Conservation (phyloP, 2,113 vertebrate species). For the Arothron firmamentum region DNA sequence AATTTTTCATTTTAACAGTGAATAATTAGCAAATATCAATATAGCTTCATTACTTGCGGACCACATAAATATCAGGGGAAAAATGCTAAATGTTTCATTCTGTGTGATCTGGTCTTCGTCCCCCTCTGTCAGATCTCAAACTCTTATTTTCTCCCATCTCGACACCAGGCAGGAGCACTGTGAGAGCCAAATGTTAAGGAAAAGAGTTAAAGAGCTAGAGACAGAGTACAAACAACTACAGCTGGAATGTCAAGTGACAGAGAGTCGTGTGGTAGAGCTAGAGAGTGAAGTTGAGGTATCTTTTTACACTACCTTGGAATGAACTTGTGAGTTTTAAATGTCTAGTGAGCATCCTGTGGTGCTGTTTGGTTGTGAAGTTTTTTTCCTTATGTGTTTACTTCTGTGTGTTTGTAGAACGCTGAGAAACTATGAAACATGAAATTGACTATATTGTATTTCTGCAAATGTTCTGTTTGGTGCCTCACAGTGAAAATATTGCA, state of each 20-base stretch:
- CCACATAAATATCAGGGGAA: too few species aligned
- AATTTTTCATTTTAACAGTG: too few species aligned
- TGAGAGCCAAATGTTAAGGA: slow-evolving; percentile 80
- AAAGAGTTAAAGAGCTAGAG: slow-evolving; percentile 81
- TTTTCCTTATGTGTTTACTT: slow-evolving; percentile 31
- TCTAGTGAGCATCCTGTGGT: slow-evolving; percentile 54
- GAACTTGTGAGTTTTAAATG: slow-evolving; percentile 59
- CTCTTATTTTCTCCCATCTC: slow-evolving; percentile 56
- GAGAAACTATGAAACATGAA: not conserved
- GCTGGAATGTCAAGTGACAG: slow-evolving; percentile 78
- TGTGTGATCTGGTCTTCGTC: slow-evolving; percentile 39
- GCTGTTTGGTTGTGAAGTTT: slow-evolving; percentile 46
- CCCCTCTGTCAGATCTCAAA: slow-evolving; percentile 21
- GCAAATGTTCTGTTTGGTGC: slow-evolving; percentile 25
- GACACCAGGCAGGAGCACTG: slow-evolving; percentile 78
- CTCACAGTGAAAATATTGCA: slow-evolving; percentile 40
- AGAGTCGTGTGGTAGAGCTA: slow-evolving; percentile 75
- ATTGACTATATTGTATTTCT: too few species aligned
- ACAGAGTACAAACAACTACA: slow-evolving; percentile 82
- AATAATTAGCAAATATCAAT: too few species aligned
- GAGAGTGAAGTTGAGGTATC: slow-evolving; percentile 80
- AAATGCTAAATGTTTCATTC: slow-evolving; percentile 25
- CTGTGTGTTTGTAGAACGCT: slow-evolving; percentile 20
- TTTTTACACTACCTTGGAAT: slow-evolving; percentile 57
- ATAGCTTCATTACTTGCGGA: too few species aligned